Percentiles rank a stretch among this genome's conserved stretches.
phyloP scores from a whole-genome alignment of 2,888 invertebrate species.

The Cenopis cana region DNA sequence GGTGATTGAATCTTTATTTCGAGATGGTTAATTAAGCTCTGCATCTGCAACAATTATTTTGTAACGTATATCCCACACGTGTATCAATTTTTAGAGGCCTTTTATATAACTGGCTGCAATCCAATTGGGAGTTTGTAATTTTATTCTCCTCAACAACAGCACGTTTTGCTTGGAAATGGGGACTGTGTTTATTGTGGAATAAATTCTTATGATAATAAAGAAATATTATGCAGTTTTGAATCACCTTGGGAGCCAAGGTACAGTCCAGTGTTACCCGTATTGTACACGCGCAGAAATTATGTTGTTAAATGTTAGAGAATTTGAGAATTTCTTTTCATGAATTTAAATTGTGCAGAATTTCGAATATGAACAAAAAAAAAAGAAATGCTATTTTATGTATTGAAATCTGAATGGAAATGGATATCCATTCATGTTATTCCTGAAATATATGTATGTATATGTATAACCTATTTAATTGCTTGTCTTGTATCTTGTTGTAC shows the following conservation, averaged over 20 bases:
- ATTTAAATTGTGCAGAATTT: too few relatives aligned
- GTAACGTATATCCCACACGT: slow-evolving; percentile 57
- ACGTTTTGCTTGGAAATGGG: slow-evolving; percentile 52
- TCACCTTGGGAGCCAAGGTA: slow-evolving; percentile 10
- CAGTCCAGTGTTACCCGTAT: neutral
- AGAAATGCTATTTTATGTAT: too few relatives aligned
- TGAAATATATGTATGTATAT: too few relatives aligned
- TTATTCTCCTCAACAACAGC: slow-evolving; percentile 55
- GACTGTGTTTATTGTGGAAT: slow-evolving; percentile 25
- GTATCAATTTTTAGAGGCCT: slow-evolving; percentile 67
- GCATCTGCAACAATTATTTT: slow-evolving; percentile 65
- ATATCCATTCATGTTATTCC: too few relatives aligned
- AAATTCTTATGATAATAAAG: slow-evolving; percentile 5
- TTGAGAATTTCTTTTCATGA: neutral
- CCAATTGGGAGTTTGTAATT: slow-evolving; percentile 68
- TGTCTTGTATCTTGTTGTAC: too few relatives aligned
- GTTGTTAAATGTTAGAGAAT: slow-evolving; percentile 1
- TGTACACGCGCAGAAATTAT: neutral
- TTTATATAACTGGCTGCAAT: slow-evolving; percentile 64
- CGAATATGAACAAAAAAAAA: too few relatives aligned
- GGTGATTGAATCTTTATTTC: slow-evolving; percentile 60
- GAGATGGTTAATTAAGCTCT: slow-evolving; percentile 65
- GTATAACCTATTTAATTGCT: too few relatives aligned
- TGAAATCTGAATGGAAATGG: too few relatives aligned
- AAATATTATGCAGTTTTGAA: neutral